These are phyloP conservation scores for Fragum whitleyi DNA, from an alignment of 2,888 invertebrate species.

Conservation along the genomic window DNA sequence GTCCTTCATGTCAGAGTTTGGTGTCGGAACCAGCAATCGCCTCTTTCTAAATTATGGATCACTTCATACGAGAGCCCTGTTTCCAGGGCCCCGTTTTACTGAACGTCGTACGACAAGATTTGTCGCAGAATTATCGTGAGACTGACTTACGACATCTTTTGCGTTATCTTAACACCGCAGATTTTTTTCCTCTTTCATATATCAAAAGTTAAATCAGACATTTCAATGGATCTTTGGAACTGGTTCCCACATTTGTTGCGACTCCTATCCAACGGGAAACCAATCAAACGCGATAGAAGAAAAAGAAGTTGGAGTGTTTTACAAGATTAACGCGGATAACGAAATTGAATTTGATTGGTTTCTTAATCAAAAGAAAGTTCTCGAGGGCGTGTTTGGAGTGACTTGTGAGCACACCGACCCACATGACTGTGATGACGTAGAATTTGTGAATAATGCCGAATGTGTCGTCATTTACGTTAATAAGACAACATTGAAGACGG, in stretches of 20 bases:
- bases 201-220: not conserved
- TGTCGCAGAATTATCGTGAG: too few species aligned
- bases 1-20: too few species aligned
- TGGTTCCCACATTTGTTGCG: not conserved
- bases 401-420: not conserved
- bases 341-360: not conserved
- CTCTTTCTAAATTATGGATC: too few species aligned
- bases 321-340: slow-evolving; percentile 1
- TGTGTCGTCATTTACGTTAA: not conserved
- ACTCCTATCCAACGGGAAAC: not conserved
- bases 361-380: not conserved
- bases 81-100: too few species aligned
- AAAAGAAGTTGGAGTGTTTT: not conserved
- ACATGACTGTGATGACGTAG: not conserved
- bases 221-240: not conserved
- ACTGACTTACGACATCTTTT: too few species aligned
- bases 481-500: not conserved
- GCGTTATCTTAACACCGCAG: too few species aligned
- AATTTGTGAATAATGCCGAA: not conserved
- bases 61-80: too few species aligned
- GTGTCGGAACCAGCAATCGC: too few species aligned
- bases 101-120: too few species aligned
- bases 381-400: not conserved
- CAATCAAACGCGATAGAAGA: not conserved
- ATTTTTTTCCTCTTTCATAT: not conserved